phyloP scores from a whole-genome alignment of 2,888 invertebrate species.

The Mellilla xanthometata region DNA sequence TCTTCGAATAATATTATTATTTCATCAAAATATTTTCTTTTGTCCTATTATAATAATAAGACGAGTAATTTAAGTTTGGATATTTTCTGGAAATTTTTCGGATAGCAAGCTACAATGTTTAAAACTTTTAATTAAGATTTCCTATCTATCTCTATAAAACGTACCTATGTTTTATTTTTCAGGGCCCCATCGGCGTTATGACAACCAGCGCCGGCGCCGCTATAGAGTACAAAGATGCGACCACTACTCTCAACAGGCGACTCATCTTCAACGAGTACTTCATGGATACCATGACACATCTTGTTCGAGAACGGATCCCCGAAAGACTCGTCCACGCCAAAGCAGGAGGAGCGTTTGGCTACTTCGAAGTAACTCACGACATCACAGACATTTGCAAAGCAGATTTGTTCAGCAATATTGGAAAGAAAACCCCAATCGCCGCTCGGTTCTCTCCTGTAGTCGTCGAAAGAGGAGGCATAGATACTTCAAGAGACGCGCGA shows the following conservation, averaged over 20 bases:
- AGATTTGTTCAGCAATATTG: constrained; percentile 86
- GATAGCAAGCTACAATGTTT: too few species aligned
- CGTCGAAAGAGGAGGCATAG: constrained; percentile 92
- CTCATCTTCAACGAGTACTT: constrained; percentile 90
- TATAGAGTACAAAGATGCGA: constrained; percentile 84
- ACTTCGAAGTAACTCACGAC: constrained; percentile 92
- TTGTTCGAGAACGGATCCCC: constrained; percentile 93
- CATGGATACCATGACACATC: constrained; percentile 88
- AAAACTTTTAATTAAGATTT: too few species aligned
- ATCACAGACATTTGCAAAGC: constrained; percentile 89
- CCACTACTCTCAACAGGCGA: constrained; percentile 88
- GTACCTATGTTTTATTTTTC: too few species aligned
- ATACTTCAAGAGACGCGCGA: constrained; percentile 92
- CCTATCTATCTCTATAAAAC: too few species aligned
- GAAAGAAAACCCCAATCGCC: constrained; percentile 90
- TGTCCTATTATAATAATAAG: too few species aligned
- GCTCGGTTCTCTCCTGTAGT: constrained; percentile 91
- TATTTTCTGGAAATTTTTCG: too few species aligned
- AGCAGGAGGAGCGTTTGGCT: constrained; percentile 94
- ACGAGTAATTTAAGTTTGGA: too few species aligned
- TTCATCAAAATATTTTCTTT: too few species aligned
- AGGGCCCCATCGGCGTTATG: constrained; percentile 79
- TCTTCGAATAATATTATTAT: too few species aligned
- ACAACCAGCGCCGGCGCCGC: constrained; percentile 91
- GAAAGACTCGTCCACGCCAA: constrained; percentile 96